Base-by-base conservation (phyloP, 1,140 invertebrate genomes). In the Pachyrhynchus sulphureomaculatus region DNA sequence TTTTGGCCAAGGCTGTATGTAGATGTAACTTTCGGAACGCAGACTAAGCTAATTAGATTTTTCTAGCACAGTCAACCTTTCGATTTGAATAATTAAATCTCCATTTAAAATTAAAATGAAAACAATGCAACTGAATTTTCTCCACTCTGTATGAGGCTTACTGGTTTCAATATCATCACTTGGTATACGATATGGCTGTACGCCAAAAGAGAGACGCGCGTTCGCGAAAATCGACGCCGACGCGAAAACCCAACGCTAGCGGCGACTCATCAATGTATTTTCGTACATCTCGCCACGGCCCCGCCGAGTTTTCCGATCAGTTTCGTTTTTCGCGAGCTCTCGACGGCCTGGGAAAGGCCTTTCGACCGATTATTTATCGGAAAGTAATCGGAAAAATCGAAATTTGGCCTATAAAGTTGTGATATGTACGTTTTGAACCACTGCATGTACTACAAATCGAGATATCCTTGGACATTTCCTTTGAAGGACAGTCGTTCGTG, bases 341-440 rank as follows among this genome's bases (percentile, higher is more conserved):
- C 45, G 12, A 21, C 29, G 24, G 17, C 17, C 29, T 32, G 24
- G 24, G 5, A 32, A 24, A 29, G 48, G 48, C 48, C 48, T 52
- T 52, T 52, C 48, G 48, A 52, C 48, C 48, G 48, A 52, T 52
- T 52, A 52, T 52, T 2, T 15, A 21, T 2, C 21, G 26, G 5
- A 0, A 12, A 21, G 23, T 52, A 52, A 52, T 52, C 48, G 48
- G 34, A 52, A 36, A n/a, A 10, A 10, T 52, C 48, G 33, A 37
- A 52, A 37, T 37, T 37, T 37, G 48, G 48, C 48, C 41, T 18
- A 4, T 33, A 20, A 39, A 39, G 13, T 17, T 5, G 36, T 20
- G 36, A 17, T 20, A 6, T 39, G 8, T 39, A n/a, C 13, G 10
- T 39, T 2, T 45, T 13, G 8, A 21, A 45, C 10, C 23, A 45